These are phyloP conservation scores for Apis laboriosa DNA, from an alignment of 1,140 invertebrate species.

Conservation along the genomic window DNA sequence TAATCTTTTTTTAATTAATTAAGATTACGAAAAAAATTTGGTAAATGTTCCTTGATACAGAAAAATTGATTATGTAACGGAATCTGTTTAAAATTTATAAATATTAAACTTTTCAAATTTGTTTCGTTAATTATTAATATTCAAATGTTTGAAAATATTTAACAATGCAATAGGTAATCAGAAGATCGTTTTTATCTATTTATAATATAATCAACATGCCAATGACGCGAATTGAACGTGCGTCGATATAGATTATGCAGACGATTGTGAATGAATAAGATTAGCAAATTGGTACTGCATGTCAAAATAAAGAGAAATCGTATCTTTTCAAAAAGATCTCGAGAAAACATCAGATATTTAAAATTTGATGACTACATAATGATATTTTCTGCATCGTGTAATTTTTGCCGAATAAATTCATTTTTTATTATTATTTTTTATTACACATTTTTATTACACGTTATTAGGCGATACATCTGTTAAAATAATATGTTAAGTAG, in stretches of 20 bases:
- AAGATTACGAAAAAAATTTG: not conserved
- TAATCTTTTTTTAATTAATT: not conserved
- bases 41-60: no score
- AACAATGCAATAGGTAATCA: not conserved
- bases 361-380: not conserved
- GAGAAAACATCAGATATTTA: not conserved
- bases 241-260: not conserved
- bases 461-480: no score
- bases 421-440: not conserved
- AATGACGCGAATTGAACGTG: conserved; percentile 13
- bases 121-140: not conserved
- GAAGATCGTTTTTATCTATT: conserved; percentile 7
- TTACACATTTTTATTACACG: no score
- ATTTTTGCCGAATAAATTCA: not conserved
- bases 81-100: no score
- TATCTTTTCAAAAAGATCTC: no score
- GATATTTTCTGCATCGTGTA: not conserved
- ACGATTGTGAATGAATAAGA: not conserved
- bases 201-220: not conserved
- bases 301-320: not conserved
- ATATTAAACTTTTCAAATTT: no score
- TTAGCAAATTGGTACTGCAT: not conserved
- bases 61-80: no score
- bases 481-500: not conserved
- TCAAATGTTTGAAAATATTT: not conserved